Evolutionary conservation across 2,113 vertebrate species (phyloP).

Genomic region (Tylochromis polylepis): DNA sequence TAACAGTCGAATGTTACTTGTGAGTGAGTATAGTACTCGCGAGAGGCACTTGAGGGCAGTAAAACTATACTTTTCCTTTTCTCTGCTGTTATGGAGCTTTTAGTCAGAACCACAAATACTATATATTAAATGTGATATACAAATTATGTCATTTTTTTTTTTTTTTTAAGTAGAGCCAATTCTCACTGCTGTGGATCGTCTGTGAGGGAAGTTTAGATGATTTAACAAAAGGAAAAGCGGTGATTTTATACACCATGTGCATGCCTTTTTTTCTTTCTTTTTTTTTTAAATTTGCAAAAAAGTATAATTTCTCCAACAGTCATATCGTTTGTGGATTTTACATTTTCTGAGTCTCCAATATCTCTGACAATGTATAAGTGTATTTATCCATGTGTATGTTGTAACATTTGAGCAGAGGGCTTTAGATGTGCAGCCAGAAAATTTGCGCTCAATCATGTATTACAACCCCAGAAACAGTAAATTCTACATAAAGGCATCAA

Average conservation of each 20-base stretch:
- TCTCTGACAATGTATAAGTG: background rate
- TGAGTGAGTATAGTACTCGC: background rate
- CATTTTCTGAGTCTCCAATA: background rate
- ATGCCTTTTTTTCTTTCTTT: background rate
- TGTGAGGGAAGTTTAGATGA: background rate
- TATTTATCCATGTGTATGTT: background rate
- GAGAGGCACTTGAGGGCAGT: slow-evolving; percentile 57
- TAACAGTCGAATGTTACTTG: background rate
- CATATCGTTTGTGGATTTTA: background rate
- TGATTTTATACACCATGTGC: background rate
- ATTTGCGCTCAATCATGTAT: background rate
- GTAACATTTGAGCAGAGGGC: background rate
- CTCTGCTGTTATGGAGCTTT: background rate
- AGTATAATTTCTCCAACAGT: background rate
- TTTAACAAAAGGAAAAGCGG: background rate
- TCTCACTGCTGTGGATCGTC: background rate
- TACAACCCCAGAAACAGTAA: background rate
- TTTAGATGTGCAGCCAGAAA: background rate
- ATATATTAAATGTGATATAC: background rate
- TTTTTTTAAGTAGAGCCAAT: background rate
- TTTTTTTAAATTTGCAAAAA: background rate
- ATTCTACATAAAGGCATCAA: background rate
- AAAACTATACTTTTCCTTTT: background rate
- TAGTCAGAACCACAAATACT: background rate
- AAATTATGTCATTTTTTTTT: background rate